Percentiles rank a stretch among this genome's conserved stretches.
Evolutionary conservation across 2,797 vertebrate species (phyloP).

Genomic region (Nannoperca australis): DNA sequence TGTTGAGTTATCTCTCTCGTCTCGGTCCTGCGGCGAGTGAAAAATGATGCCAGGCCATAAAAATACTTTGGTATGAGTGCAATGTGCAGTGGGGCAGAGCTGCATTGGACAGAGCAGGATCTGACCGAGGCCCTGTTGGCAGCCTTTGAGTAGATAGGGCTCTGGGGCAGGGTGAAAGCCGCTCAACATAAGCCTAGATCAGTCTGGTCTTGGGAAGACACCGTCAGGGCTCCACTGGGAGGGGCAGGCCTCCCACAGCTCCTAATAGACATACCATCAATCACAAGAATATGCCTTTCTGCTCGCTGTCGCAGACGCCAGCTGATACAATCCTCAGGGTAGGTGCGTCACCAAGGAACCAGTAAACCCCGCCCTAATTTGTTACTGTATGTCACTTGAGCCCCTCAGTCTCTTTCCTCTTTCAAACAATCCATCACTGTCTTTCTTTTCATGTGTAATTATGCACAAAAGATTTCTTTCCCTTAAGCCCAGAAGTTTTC

Average conservation of each 20-base stretch:
- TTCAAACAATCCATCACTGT: constrained; percentile 19
- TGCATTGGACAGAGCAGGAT: constrained; percentile 52
- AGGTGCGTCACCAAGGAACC: constrained; percentile 29
- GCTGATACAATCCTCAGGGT: constrained; percentile 42
- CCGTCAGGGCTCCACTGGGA: constrained; percentile 49
- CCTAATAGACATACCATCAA: constrained; percentile 62
- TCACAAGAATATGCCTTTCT: constrained; percentile 59
- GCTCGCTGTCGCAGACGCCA: constrained; percentile 44
- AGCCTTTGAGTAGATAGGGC: constrained; percentile 60
- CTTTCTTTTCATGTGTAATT: constrained; percentile 20
- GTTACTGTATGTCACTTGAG: constrained; percentile 45
- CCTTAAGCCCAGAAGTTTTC: constrained; percentile 18
- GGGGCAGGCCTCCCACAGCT: constrained; percentile 52
- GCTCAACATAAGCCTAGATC: constrained; percentile 77
- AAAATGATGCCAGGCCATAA: constrained; percentile 73
- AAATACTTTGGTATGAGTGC: constrained; percentile 66
- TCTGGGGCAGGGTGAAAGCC: constrained; percentile 62
- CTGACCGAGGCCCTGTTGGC: constrained; percentile 56
- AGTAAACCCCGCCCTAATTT: constrained; percentile 67
- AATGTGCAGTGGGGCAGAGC: constrained; percentile 46
- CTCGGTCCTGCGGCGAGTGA: constrained; percentile 45
- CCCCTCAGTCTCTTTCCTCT: constrained; percentile 15
- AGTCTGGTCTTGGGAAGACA: constrained; percentile 68
- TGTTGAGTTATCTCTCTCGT: constrained; percentile 70
- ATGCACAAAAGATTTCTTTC: constrained; percentile 13